Percentiles rank a stretch among this genome's conserved stretches.
phyloP scores from a whole-genome alignment of 2,888 invertebrate genomes.

The Hedya salicella region DNA sequence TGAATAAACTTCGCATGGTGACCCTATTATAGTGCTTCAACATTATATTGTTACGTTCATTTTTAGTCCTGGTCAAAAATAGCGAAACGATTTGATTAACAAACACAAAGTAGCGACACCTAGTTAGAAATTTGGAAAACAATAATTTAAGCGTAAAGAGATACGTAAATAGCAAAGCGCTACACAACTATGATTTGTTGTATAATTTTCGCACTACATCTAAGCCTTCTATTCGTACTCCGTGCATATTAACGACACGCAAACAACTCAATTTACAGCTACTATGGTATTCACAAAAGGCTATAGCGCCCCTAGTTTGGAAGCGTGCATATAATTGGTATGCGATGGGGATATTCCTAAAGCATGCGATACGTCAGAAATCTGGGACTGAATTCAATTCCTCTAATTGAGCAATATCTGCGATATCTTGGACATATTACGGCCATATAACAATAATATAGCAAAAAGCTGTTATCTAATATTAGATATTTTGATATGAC shows the following conservation, averaged over 20 bases:
- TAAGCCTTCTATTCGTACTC: not conserved
- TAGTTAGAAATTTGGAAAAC: not conserved
- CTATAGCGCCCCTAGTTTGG: conserved; percentile 21
- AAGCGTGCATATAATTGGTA: conserved; percentile 37
- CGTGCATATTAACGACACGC: conserved; percentile 48
- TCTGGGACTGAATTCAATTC: no score
- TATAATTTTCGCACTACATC: conserved; percentile 23
- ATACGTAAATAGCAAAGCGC: not conserved
- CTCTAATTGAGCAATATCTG: no score
- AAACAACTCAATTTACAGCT: conserved; percentile 60
- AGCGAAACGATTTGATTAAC: not conserved
- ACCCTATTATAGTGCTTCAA: conserved; percentile 28
- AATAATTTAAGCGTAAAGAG: not conserved
- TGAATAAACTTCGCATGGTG: conserved; percentile 56
- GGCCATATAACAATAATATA: no score
- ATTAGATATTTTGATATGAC: no score
- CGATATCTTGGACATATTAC: no score
- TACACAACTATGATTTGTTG: not conserved
- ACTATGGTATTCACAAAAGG: conserved; percentile 61
- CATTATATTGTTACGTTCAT: conserved; percentile 19
- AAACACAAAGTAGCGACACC: not conserved
- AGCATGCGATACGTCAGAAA: conserved; percentile 22
- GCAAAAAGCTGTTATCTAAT: no score
- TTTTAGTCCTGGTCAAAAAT: not conserved
- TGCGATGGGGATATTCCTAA: conserved; percentile 23